Percentiles rank a stretch among this genome's conserved stretches.
These are phyloP conservation scores for Rambutsinella grinnellia DNA, from an alignment of 2,888 invertebrate species.

Conservation along the genomic window DNA sequence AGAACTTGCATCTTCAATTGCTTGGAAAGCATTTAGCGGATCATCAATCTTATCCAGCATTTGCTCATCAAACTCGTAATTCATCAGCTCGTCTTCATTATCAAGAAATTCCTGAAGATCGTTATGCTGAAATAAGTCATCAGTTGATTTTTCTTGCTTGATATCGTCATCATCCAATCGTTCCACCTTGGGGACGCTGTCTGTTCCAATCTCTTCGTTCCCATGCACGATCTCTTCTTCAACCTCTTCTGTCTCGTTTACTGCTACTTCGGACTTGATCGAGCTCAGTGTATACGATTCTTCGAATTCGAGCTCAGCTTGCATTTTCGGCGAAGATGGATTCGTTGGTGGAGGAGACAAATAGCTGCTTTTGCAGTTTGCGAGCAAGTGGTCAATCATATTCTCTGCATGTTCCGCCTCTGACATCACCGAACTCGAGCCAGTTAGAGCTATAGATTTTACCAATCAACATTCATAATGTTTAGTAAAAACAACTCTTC, in stretches of 20 bases:
- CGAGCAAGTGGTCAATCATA: constrained; percentile 59
- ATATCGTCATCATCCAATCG: not conserved
- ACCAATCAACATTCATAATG: too few species aligned
- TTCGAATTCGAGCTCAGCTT: constrained; percentile 45
- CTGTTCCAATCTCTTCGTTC: constrained; percentile 29
- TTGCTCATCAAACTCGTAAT: constrained; percentile 51
- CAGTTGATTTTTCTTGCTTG: constrained; percentile 1
- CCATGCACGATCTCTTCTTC: constrained; percentile 45
- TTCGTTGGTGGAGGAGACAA: constrained; percentile 65
- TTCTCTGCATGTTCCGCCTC: constrained; percentile 56
- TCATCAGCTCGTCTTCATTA: constrained; percentile 28
- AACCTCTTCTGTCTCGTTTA: constrained; percentile 38
- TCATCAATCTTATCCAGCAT: constrained; percentile 40
- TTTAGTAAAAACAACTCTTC: too few species aligned
- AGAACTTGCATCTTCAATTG: constrained; percentile 27
- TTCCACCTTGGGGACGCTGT: constrained; percentile 38
- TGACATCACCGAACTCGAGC: too few species aligned
- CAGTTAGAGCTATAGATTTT: too few species aligned
- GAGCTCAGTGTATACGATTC: constrained; percentile 30
- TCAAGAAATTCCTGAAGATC: not conserved
- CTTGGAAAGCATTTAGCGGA: constrained; percentile 8
- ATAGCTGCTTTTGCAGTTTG: constrained; percentile 50
- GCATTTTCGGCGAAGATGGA: constrained; percentile 62
- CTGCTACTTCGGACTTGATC: constrained; percentile 35
- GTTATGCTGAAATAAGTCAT: constrained; percentile 4